Conservation (phyloP, 2,797 vertebrate species). For the Spheniscus humboldti region DNA sequence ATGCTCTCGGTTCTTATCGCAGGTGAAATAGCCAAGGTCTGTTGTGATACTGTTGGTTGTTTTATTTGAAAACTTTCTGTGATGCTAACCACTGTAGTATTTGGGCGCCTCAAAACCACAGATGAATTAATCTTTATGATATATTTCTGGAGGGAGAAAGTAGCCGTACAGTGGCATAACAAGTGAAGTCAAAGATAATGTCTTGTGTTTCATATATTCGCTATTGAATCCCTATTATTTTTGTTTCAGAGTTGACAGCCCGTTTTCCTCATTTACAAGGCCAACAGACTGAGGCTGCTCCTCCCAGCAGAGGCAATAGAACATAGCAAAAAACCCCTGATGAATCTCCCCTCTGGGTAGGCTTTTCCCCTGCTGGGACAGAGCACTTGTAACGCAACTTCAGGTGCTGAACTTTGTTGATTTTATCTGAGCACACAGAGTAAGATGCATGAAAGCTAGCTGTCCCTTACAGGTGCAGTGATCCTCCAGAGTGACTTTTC, state of each 20-base stretch:
- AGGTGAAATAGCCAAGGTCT: not conserved
- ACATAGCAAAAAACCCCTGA: not conserved
- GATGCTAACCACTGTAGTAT: not conserved
- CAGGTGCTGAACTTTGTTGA: not conserved
- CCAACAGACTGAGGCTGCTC: not conserved
- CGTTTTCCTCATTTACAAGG: not conserved
- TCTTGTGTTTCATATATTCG: not conserved
- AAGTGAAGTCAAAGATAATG: not conserved
- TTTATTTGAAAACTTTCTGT: not conserved
- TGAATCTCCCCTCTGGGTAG: not conserved
- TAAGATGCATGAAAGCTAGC: not conserved
- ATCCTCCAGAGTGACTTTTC: not conserved
- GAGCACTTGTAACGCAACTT: not conserved
- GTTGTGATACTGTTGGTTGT: not conserved
- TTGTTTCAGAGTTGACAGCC: not conserved
- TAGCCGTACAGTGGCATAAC: not conserved
- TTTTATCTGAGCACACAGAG: not conserved
- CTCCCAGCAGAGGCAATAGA: not conserved
- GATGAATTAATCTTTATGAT: not conserved
- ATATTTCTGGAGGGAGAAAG: not conserved
- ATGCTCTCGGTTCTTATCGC: fast-evolving
- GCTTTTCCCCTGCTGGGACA: not conserved
- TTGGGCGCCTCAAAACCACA: not conserved
- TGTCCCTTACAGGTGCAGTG: not conserved
- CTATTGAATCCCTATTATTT: not conserved